These are phyloP conservation scores for Heliconius ismenius DNA, from an alignment of 2,888 invertebrate species.

Conservation along the genomic window DNA sequence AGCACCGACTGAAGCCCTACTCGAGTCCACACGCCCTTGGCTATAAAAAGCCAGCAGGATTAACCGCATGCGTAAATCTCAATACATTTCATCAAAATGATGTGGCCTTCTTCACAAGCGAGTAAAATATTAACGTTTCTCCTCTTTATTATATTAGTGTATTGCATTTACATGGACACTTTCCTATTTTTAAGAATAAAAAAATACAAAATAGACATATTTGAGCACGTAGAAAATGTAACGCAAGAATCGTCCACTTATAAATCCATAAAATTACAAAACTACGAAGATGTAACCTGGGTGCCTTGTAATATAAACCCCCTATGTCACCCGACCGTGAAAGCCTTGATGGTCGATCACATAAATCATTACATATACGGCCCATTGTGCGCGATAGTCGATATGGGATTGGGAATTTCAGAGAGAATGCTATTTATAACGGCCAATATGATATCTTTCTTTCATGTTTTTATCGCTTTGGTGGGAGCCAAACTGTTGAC, in stretches of 20 bases:
- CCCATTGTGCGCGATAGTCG: slow-evolving; percentile 88
- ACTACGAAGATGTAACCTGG: slow-evolving; percentile 81
- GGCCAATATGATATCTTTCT: slow-evolving; percentile 91
- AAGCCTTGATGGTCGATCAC: slow-evolving; percentile 91
- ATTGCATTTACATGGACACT: slow-evolving; percentile 88
- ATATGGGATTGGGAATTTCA: slow-evolving; percentile 85
- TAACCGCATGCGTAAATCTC: slow-evolving; percentile 38
- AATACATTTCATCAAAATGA: slow-evolving; percentile 71
- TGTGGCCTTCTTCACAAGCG: slow-evolving; percentile 87
- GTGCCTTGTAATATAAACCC: slow-evolving; percentile 88
- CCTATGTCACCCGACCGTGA: slow-evolving; percentile 90
- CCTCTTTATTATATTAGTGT: slow-evolving; percentile 81
- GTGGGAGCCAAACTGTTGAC: slow-evolving; percentile 88
- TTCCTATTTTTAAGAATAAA: slow-evolving; percentile 87
- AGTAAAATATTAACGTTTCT: slow-evolving; percentile 85
- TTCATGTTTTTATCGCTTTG: slow-evolving; percentile 89
- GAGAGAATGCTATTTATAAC: slow-evolving; percentile 84
- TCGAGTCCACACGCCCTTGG: slow-evolving; percentile 41
- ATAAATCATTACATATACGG: slow-evolving; percentile 92
- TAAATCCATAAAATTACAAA: slow-evolving; percentile 48
- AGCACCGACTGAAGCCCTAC: slow-evolving; percentile 43
- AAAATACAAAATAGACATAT: slow-evolving; percentile 83
- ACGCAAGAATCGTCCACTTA: slow-evolving; percentile 60
- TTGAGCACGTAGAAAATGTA: slow-evolving; percentile 51
- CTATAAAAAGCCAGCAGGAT: slow-evolving; percentile 40